Evolutionary conservation across 2,888 invertebrate species (phyloP), one percentile per base, ranked within the genome.

Genomic region (Hedya salicella): DNA sequence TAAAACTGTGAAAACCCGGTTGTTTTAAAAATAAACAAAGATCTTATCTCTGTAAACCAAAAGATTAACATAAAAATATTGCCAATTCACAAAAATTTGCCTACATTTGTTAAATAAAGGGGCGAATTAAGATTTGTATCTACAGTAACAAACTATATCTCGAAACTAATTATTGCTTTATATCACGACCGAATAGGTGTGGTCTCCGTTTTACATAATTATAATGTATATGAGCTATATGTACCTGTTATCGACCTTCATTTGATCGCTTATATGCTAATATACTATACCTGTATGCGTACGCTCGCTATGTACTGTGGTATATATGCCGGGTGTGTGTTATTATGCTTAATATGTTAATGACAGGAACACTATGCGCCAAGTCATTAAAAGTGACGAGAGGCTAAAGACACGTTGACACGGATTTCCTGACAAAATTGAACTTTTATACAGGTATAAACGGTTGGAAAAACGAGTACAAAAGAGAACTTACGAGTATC

Each of bases 201-300:
- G 65, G 65, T 65, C 65, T 40, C 1, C 13, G 62, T 21, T 65
- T 60, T 40, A 65, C 65, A 65, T 65, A 59, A 59, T 65, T 52
- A 52, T 52, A 40, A 46, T 49, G 54, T 64, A 64, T 39, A 52
- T 62, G 50, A 54, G 60, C 54, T 57, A 57, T 49, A 61, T 52
- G 59, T 54, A 39, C 48, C 56, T 17, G 46, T 30, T 50, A 39
- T 46, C 46, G 70, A 64, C 69, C 69, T 70, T 69, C 66, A 60
- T 54, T 68, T 54, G 50, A 63, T 64, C 68, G 63, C 64, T 57
- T 64, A 64, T 69, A 70, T 70, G 70, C 63, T 69, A 70, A 70
- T 70, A 64, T 42, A 62, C 36, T 25, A n/a, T n/a, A n/a, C n/a
- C 6, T 42, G 50, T 59, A 46, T 59, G 16, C 16, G 39, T 50